Evolutionary conservation across 2,113 vertebrate genomes (phyloP), one percentile per base, ranked within the genome.

Genomic region (Xiphophorus maculatus): DNA sequence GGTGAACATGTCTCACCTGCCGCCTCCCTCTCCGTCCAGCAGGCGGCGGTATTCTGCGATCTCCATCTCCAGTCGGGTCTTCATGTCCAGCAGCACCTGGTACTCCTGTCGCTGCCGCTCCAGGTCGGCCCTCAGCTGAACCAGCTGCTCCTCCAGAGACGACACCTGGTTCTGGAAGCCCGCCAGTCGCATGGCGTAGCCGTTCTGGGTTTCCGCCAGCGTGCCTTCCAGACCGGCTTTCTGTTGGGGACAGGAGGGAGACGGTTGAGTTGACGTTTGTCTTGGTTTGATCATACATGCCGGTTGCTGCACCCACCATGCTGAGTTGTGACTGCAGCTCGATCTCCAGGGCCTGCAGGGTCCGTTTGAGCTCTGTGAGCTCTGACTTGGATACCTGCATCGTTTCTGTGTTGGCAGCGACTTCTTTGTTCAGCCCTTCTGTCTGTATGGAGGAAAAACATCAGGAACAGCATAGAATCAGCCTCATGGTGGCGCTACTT

Each of bases 21-120:
- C 27, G 15, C 3, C 14, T 1, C n/a, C 42, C 14, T 91, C 93
- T 66, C 85, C 91, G 0, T 94, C 93, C 90, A 94, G 69, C 68
- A 97, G 94, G 75, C 92, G 90, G 40, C 88, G 91, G 93, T 97
- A 98, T 78, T 95, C 96, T 0, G 94, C 83, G n/a, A 97, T 97
- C 92, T 97, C 96, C 92, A 96, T 60, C 91, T 97, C 96, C 91
- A 97, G 81, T 5, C 91, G 82, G 67, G 91, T 94, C 76, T 97
- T 97, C 87, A 95, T 93, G 0, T 95, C 93, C 76, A 97, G 92
- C 25, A 98, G 94, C 25, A 76, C 79, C 61, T 89, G 80, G 74
- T 97, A 97, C 7, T 97, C 95, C 5, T 92, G 91, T 27, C 91
- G 86, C 90, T 97, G 96, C 3, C 94, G 91, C 85, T 95, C 95